phyloP scores from a whole-genome alignment of 2,888 invertebrate genomes.

The Morpho helenor region DNA sequence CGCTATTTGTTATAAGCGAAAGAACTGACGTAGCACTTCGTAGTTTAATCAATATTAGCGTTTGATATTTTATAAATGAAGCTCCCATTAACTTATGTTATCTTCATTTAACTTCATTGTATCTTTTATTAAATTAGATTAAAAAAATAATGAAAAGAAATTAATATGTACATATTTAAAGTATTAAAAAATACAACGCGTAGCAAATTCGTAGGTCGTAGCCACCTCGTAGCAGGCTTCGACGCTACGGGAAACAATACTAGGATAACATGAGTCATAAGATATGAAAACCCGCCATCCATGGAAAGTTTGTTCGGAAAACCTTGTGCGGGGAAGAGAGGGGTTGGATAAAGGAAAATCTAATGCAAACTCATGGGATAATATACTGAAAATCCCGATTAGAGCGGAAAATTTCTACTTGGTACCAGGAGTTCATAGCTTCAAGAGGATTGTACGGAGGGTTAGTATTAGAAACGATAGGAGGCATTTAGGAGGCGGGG shows the following conservation, averaged over 20 bases:
- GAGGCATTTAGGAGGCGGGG: constrained; percentile 45
- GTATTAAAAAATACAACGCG: neutral
- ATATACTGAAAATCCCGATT: constrained; percentile 74
- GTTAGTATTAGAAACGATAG: constrained; percentile 44
- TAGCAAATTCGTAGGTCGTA: constrained; percentile 19
- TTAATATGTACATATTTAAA: too few relatives aligned
- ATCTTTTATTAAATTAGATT: too few relatives aligned
- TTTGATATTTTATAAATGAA: too few relatives aligned
- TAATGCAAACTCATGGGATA: constrained; percentile 56
- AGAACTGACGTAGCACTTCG: too few relatives aligned
- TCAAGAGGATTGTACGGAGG: constrained; percentile 26
- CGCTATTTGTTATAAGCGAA: too few relatives aligned
- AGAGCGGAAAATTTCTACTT: constrained; percentile 78
- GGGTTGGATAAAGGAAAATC: constrained; percentile 50
- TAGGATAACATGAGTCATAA: constrained; percentile 42
- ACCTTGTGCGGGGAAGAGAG: constrained; percentile 22
- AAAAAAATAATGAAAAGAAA: too few relatives aligned
- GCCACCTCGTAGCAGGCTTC: constrained; percentile 41
- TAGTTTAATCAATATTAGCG: too few relatives aligned
- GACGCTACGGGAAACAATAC: constrained; percentile 46
- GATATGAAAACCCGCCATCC: constrained; percentile 26
- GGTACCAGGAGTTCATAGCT: constrained; percentile 56
- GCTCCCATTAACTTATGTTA: too few relatives aligned
- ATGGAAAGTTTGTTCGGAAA: constrained; percentile 24
- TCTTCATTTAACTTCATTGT: too few relatives aligned